phyloP scores from a whole-genome alignment of 2,797 vertebrate genomes.

The Arnoldichthys spilopterus region DNA sequence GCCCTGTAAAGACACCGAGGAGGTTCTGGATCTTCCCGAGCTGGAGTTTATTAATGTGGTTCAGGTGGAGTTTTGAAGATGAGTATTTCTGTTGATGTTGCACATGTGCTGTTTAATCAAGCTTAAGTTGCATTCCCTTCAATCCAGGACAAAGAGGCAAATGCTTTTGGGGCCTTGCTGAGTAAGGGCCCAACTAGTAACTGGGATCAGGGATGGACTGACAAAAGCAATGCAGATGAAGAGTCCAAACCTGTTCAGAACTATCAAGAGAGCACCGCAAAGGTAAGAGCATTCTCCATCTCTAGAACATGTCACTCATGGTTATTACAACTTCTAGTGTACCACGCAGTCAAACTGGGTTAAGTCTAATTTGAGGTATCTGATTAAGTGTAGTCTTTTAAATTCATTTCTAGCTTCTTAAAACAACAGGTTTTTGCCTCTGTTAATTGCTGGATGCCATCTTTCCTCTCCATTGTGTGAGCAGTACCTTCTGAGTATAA shows the following conservation, averaged over 20 bases:
- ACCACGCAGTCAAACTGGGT: background rate
- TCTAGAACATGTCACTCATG: background rate
- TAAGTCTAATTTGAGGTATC: background rate
- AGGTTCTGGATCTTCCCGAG: slow-evolving; percentile 60
- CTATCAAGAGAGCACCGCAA: slow-evolving; percentile 2
- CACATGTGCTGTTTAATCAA: background rate
- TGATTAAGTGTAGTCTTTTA: background rate
- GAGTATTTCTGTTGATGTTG: background rate
- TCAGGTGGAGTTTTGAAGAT: slow-evolving; percentile 27
- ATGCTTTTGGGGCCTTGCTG: slow-evolving; percentile 36
- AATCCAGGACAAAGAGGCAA: slow-evolving; percentile 39
- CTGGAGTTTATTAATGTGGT: slow-evolving; percentile 67
- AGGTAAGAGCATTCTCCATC: slow-evolving; percentile 44
- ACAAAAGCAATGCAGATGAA: background rate
- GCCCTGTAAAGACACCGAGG: slow-evolving; percentile 52
- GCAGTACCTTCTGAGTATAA: slow-evolving; percentile 12
- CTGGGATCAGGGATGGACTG: slow-evolving; percentile 57
- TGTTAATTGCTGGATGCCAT: background rate
- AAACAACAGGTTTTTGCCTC: background rate
- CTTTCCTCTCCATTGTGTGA: background rate
- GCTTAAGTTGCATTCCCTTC: slow-evolving; percentile 4
- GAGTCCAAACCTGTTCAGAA: slow-evolving; percentile 4
- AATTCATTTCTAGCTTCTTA: background rate
- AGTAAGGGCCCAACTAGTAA: slow-evolving; percentile 30
- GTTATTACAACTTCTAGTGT: too few species aligned